Evolutionary conservation across 2,113 vertebrate genomes (phyloP).

Genomic region (Halichoeres trimaculatus): DNA sequence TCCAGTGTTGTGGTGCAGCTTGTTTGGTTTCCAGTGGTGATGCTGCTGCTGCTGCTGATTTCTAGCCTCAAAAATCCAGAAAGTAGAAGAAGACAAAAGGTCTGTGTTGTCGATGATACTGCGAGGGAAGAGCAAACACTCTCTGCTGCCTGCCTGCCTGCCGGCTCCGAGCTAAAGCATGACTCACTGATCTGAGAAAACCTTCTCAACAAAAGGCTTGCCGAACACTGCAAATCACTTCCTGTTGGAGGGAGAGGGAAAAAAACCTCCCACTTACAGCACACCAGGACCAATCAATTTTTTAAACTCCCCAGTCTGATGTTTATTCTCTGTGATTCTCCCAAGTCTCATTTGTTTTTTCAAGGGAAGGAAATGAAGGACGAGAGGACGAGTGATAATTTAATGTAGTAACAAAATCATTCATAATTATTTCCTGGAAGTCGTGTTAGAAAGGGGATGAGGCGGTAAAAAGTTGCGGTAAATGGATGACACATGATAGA

Average conservation of each 20-base stretch:
- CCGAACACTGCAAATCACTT: slow-evolving; percentile 99
- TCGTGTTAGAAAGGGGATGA: background rate
- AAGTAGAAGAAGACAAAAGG: slow-evolving; percentile 82
- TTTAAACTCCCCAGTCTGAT: slow-evolving; percentile 88
- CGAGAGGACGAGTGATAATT: slow-evolving; percentile 24
- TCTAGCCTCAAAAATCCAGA: slow-evolving; percentile 62
- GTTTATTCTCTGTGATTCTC: slow-evolving; percentile 77
- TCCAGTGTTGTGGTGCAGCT: slow-evolving; percentile 63
- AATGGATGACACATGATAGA: slow-evolving; percentile 20
- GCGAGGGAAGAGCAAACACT: slow-evolving; percentile 77
- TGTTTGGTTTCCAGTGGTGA: slow-evolving; percentile 68
- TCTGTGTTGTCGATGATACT: slow-evolving; percentile 79
- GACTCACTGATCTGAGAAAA: slow-evolving; percentile 98
- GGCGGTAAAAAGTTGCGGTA: slow-evolving; percentile 16
- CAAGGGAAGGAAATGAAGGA: slow-evolving; percentile 52
- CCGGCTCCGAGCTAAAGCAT: slow-evolving; percentile 95
- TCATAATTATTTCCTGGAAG: slow-evolving; percentile 6
- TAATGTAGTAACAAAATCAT: slow-evolving; percentile 9
- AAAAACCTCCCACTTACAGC: slow-evolving; percentile 92
- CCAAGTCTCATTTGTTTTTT: slow-evolving; percentile 72
- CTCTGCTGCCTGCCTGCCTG: slow-evolving; percentile 83
- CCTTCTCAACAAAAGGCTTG: slow-evolving; percentile 99
- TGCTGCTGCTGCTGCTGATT: slow-evolving; percentile 53
- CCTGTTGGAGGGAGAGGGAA: slow-evolving; percentile 88
- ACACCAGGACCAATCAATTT: slow-evolving; percentile 94